Conservation (phyloP, 2,888 invertebrate species). For the Melanostoma mellinum region DNA sequence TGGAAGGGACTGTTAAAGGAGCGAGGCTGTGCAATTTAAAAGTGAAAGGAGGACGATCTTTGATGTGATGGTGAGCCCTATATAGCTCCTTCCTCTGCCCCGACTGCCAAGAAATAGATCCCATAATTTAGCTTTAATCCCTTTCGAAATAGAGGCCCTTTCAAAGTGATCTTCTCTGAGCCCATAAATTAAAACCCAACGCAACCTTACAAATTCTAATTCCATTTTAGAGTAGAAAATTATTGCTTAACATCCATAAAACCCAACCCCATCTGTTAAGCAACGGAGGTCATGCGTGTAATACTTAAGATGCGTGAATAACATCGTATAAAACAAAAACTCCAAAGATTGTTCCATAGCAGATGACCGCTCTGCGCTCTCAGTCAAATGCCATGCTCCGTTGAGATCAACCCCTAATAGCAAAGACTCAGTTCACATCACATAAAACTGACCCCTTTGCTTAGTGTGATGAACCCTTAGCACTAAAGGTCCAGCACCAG, state of each 20-base stretch:
- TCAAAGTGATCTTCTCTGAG: constrained; percentile 14
- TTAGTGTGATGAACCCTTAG: constrained; percentile 49
- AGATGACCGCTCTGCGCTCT: constrained; percentile 67
- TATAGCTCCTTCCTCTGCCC: too few relatives aligned
- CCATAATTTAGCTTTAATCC: background rate
- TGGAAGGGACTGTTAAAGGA: too few relatives aligned
- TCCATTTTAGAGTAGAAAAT: constrained; percentile 33
- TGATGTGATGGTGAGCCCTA: too few relatives aligned
- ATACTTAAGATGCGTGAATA: constrained; percentile 73
- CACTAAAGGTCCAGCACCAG: constrained; percentile 70
- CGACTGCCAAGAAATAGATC: background rate
- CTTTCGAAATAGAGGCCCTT: background rate
- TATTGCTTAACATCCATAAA: constrained; percentile 58
- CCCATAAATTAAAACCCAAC: constrained; percentile 47
- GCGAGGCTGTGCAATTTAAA: too few relatives aligned
- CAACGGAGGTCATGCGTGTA: constrained; percentile 69
- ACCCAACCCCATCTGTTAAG: constrained; percentile 59
- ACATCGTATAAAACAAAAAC: constrained; percentile 62
- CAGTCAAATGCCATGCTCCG: constrained; percentile 51
- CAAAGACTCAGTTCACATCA: constrained; percentile 51
- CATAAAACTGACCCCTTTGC: constrained; percentile 62
- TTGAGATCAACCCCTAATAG: constrained; percentile 63
- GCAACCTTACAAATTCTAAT: constrained; percentile 59
- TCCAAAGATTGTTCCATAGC: constrained; percentile 32
- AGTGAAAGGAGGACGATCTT: too few relatives aligned